Evolutionary conservation across 2,888 invertebrate species (phyloP).

Genomic region (Mesoligia furuncula): DNA sequence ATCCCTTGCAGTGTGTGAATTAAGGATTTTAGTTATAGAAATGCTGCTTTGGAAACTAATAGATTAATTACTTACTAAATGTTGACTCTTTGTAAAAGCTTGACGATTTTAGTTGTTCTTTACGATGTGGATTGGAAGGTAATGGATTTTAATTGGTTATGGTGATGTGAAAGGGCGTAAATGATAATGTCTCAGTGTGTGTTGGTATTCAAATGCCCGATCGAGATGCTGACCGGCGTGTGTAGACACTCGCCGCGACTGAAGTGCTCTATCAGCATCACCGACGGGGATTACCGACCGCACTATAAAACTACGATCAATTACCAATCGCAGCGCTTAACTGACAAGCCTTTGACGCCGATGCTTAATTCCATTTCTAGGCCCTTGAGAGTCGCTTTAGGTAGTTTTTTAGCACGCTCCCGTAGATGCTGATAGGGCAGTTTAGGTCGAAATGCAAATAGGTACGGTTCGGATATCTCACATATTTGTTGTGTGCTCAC

Average conservation of each 20-base stretch:
- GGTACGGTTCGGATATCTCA: slow-evolving; percentile 76
- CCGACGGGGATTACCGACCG: slow-evolving; percentile 86
- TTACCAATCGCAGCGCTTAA: slow-evolving; percentile 74
- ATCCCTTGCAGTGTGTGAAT: slow-evolving; percentile 88
- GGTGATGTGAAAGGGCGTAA: slow-evolving; percentile 89
- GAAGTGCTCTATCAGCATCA: slow-evolving; percentile 89
- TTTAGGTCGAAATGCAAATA: slow-evolving; percentile 80
- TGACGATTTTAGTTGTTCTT: slow-evolving; percentile 89
- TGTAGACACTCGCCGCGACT: slow-evolving; percentile 81
- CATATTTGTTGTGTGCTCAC: slow-evolving; percentile 82
- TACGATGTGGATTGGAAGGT: slow-evolving; percentile 90
- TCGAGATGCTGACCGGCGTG: slow-evolving; percentile 89
- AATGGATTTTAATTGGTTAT: slow-evolving; percentile 89
- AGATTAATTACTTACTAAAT: slow-evolving; percentile 85
- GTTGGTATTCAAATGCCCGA: slow-evolving; percentile 94
- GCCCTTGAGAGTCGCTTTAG: slow-evolving; percentile 83
- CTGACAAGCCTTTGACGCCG: slow-evolving; percentile 75
- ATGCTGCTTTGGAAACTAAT: slow-evolving; percentile 85
- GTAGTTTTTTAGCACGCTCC: slow-evolving; percentile 86
- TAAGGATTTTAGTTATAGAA: slow-evolving; percentile 80
- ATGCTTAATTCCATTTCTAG: slow-evolving; percentile 81
- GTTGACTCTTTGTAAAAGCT: slow-evolving; percentile 89
- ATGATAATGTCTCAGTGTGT: slow-evolving; percentile 89
- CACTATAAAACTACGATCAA: slow-evolving; percentile 74
- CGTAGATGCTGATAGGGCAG: slow-evolving; percentile 91